phyloP scores from a whole-genome alignment of 2,888 invertebrate species.

The Oligia latruncula region DNA sequence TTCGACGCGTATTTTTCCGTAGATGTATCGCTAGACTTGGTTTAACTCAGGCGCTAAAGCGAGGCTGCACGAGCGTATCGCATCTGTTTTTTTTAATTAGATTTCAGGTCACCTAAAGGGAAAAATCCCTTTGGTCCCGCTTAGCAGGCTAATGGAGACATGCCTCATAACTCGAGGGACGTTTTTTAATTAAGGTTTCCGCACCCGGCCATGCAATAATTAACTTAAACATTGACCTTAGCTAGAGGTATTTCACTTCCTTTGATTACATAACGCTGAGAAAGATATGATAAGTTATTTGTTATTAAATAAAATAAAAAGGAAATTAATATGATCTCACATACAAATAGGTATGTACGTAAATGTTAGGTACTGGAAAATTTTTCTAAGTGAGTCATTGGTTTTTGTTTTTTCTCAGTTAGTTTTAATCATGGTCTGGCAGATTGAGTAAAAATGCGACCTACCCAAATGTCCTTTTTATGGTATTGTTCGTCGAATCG shows the following conservation, averaged over 20 bases:
- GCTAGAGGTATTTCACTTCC: conserved; percentile 30
- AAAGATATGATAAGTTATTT: conserved; percentile 14
- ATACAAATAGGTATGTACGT: background rate
- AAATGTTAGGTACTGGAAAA: background rate
- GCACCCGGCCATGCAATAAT: conserved; percentile 64
- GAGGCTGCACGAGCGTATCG: conserved; percentile 9
- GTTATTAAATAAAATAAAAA: background rate
- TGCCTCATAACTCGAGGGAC: conserved; percentile 70
- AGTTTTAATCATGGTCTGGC: too few species aligned
- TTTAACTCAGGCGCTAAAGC: conserved; percentile 20
- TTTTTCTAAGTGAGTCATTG: background rate
- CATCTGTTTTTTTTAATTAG: conserved; percentile 66
- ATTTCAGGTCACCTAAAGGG: conserved; percentile 71
- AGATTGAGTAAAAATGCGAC: too few species aligned
- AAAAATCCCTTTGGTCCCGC: conserved; percentile 71
- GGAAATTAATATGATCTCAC: background rate
- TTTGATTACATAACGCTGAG: conserved; percentile 14
- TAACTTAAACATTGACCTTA: conserved; percentile 51
- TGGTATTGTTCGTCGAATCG: too few species aligned
- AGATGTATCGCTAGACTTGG: background rate
- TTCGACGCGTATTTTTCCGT: background rate
- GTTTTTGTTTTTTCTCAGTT: too few species aligned
- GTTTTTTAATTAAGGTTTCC: conserved; percentile 77
- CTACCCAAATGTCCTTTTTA: too few species aligned
- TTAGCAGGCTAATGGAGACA: conserved; percentile 74